Conservation (phyloP, 2,113 vertebrate genomes). For the Clupea harengus region DNA sequence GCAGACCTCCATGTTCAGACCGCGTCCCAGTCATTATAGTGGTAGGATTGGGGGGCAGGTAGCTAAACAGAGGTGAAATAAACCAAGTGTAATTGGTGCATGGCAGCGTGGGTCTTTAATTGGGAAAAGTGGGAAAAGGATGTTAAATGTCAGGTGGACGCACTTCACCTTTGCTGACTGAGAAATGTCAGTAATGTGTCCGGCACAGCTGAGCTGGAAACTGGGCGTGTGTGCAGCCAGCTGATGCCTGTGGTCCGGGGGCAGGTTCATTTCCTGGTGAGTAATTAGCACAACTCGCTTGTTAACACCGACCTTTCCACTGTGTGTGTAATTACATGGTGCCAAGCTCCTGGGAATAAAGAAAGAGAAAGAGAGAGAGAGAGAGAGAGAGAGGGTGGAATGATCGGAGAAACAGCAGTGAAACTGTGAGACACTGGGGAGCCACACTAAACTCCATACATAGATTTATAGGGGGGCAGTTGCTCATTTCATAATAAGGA, state of each 20-base stretch:
- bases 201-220: background rate
- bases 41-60: background rate
- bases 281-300: slow-evolving; percentile 58
- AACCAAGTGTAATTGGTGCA: background rate
- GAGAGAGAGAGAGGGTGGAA: background rate
- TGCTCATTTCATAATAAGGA: background rate
- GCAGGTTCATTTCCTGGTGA: slow-evolving; percentile 52
- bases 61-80: background rate
- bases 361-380: background rate
- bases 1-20: background rate
- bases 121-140: background rate
- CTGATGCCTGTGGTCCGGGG: slow-evolving; percentile 25
- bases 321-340: slow-evolving; percentile 60
- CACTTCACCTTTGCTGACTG: background rate
- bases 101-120: background rate
- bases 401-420: background rate
- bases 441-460: background rate
- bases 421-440: background rate
- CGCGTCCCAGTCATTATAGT: background rate
- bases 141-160: background rate
- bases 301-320: slow-evolving; percentile 64
- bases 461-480: background rate
- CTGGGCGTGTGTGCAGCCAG: background rate
- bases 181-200: background rate
- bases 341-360: slow-evolving; percentile 20